Evolutionary conservation across 2,888 invertebrate species (phyloP).

Genomic region (Anaspis maculata): DNA sequence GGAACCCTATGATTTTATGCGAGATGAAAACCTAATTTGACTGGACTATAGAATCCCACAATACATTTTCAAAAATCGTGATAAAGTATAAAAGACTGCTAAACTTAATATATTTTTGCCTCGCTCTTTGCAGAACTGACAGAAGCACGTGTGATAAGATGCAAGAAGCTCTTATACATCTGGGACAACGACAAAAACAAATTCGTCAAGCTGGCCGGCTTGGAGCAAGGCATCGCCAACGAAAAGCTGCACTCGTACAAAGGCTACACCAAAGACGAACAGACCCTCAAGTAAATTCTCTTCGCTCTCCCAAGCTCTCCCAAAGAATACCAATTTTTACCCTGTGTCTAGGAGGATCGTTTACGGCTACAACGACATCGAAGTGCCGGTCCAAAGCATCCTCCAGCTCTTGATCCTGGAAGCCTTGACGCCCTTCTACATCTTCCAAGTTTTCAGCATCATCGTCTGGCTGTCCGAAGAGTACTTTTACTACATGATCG

Average conservation of each 20-base stretch:
- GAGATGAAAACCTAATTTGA: no score
- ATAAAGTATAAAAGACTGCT: no score
- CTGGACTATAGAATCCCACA: no score
- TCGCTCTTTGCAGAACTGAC: conserved; percentile 35
- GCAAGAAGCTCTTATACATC: conserved; percentile 75
- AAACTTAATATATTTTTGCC: conserved; percentile 1
- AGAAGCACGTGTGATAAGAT: conserved; percentile 54
- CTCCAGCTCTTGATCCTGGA: conserved; percentile 67
- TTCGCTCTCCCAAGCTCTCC: no score
- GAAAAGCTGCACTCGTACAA: conserved; percentile 54
- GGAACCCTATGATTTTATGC: no score
- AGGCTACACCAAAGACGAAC: conserved; percentile 51
- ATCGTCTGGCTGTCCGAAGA: conserved; percentile 81
- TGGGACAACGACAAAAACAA: conserved; percentile 65
- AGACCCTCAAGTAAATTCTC: conserved; percentile 56
- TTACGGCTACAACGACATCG: conserved; percentile 78
- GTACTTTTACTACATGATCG: conserved; percentile 81
- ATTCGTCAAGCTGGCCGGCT: conserved; percentile 64
- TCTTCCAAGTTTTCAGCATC: conserved; percentile 89
- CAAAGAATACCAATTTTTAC: no score
- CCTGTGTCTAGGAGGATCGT: no score
- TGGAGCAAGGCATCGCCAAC: conserved; percentile 61
- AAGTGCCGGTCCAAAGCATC: conserved; percentile 68
- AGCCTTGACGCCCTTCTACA: conserved; percentile 90
- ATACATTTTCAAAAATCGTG: no score